Conservation (phyloP, 2,113 vertebrate genomes). For the Cisticola juncidis region DNA sequence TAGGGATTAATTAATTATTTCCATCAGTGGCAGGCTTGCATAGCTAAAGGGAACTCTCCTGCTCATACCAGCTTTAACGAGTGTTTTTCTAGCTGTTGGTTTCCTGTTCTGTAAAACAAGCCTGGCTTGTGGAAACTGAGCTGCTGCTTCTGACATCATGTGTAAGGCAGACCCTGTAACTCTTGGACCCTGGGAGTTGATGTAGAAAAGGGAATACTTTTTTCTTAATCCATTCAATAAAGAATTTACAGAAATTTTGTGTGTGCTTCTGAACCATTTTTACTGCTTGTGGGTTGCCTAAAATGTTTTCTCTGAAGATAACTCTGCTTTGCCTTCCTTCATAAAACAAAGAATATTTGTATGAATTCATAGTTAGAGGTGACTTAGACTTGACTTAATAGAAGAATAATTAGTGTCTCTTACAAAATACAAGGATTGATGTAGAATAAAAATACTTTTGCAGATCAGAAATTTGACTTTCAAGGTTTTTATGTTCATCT, state of each 20-base stretch:
- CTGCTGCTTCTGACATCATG: background rate
- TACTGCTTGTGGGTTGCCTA: background rate
- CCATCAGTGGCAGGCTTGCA: rapidly evolving
- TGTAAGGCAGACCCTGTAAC: background rate
- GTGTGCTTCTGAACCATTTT: background rate
- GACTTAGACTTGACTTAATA: background rate
- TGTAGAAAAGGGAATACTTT: constrained; percentile 41
- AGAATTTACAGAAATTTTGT: constrained; percentile 30
- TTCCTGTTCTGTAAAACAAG: background rate
- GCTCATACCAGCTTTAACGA: background rate
- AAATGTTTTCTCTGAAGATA: background rate
- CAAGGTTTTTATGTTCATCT: background rate
- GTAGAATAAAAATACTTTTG: background rate
- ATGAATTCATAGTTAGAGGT: background rate
- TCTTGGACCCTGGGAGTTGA: background rate
- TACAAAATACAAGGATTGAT: background rate
- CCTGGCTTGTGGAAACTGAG: background rate
- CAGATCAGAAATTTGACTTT: background rate
- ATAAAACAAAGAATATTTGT: background rate
- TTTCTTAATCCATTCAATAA: constrained; percentile 65
- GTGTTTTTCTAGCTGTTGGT: background rate
- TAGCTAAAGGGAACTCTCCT: background rate
- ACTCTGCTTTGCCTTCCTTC: background rate
- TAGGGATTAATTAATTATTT: background rate
- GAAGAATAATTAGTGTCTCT: background rate